Conservation (phyloP, 2,113 vertebrate species). For the Pluvialis apricaria region DNA sequence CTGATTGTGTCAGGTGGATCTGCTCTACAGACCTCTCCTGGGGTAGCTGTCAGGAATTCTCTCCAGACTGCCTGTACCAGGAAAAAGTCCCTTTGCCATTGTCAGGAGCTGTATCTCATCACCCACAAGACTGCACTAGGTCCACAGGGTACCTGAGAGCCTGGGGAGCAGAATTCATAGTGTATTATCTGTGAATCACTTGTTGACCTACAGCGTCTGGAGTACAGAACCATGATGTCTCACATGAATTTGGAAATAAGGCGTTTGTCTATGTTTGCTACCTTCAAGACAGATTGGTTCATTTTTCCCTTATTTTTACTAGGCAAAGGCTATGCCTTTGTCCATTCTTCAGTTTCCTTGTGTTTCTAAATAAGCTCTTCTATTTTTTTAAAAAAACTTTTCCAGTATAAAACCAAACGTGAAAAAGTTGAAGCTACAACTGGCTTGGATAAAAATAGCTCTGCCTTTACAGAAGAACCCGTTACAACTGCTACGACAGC, state of each 20-base stretch:
- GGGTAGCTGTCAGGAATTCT: neutral
- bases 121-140: neutral
- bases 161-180: neutral
- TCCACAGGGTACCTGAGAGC: neutral
- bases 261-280: neutral
- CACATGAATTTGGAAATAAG: neutral
- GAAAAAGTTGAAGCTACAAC: constrained; percentile 73
- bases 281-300: neutral
- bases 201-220: neutral
- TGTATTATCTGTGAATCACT: neutral
- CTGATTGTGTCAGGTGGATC: neutral
- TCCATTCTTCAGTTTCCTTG: neutral
- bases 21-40: neutral
- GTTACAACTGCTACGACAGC: constrained; percentile 67
- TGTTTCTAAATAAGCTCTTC: neutral
- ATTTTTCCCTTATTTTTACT: neutral
- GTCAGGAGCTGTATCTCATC: neutral
- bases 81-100: neutral
- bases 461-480: constrained; percentile 21
- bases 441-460: constrained; percentile 31
- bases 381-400: neutral
- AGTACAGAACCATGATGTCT: neutral
- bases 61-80: neutral
- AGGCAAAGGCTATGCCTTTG: neutral
- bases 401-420: constrained; percentile 93